These are phyloP conservation scores for Nesometra sesokonis DNA, from an alignment of 35 echinoderm and acorn worm species.

Conservation along the genomic window DNA sequence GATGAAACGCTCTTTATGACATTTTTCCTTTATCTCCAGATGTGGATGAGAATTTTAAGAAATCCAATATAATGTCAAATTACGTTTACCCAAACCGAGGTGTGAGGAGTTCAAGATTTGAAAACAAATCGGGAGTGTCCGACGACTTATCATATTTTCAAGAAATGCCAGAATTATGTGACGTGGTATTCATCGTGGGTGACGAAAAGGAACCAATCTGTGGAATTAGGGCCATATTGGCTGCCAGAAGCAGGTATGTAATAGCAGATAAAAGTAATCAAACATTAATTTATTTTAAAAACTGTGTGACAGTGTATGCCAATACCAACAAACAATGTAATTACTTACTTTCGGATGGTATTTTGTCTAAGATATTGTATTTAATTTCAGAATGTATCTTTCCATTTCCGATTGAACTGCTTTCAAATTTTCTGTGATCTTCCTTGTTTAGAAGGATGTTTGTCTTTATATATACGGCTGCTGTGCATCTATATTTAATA, in stretches of 20 bases:
- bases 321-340: too few species aligned
- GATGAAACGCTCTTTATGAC: too few species aligned
- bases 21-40: background rate
- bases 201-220: constrained; percentile 78
- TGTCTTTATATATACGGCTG: too few species aligned
- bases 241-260: constrained; percentile 84
- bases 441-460: too few species aligned
- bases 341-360: too few species aligned
- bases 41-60: background rate
- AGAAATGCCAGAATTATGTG: constrained; percentile 95
- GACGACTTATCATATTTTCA: constrained; percentile 83
- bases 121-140: constrained; percentile 90
- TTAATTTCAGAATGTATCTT: too few species aligned
- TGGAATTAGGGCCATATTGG: constrained; percentile 77
- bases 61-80: background rate
- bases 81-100: background rate
- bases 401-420: too few species aligned
- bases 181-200: constrained; percentile 90
- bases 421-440: too few species aligned
- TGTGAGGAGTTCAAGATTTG: constrained; percentile 20
- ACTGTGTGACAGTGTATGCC: too few species aligned
- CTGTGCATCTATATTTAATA: too few species aligned
- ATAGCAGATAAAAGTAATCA: background rate
- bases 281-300: too few species aligned
- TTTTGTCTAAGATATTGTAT: too few species aligned